Conservation (phyloP, 2,113 vertebrate species). For the Thinocorus orbignyianus region DNA sequence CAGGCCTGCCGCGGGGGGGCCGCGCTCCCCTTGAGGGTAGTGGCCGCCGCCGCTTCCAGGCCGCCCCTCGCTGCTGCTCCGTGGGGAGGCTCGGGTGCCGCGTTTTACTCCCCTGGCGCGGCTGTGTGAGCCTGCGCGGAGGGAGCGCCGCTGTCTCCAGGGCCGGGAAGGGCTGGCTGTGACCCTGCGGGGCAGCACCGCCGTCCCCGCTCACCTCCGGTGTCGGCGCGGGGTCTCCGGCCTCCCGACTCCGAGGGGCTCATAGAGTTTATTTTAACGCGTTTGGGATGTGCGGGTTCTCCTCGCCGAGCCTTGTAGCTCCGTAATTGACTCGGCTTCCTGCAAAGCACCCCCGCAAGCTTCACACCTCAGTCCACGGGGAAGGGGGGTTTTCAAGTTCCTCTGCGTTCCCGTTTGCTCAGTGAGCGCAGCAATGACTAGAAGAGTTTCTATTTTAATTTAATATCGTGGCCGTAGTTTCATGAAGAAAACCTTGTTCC, state of each 20-base stretch:
- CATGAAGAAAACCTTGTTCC: not conserved
- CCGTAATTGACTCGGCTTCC: not conserved
- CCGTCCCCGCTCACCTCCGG: fast-evolving
- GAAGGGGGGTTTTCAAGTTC: fast-evolving
- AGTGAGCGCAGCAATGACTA: no score
- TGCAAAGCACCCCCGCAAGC: not conserved
- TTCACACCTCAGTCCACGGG: fast-evolving
- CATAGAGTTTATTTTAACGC: fast-evolving
- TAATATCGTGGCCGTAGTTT: not conserved
- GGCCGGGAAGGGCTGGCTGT: fast-evolving
- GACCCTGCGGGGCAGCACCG: not conserved
- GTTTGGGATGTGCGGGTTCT: fast-evolving
- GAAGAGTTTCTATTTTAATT: not conserved
- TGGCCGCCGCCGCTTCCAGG: not conserved
- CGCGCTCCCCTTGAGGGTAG: not conserved
- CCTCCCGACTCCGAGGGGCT: no score
- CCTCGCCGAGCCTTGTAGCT: not conserved
- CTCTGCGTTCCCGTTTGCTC: not conserved
- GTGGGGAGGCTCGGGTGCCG: fast-evolving
- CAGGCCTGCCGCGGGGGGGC: no score
- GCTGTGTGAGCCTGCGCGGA: fast-evolving
- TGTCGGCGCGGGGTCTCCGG: not conserved
- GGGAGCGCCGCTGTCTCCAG: fast-evolving
- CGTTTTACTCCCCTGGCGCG: fast-evolving
- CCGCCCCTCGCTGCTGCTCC: not conserved